phyloP scores from a whole-genome alignment of 53 echinoderm and acorn worm species.

The Apostichopus leukothele region DNA sequence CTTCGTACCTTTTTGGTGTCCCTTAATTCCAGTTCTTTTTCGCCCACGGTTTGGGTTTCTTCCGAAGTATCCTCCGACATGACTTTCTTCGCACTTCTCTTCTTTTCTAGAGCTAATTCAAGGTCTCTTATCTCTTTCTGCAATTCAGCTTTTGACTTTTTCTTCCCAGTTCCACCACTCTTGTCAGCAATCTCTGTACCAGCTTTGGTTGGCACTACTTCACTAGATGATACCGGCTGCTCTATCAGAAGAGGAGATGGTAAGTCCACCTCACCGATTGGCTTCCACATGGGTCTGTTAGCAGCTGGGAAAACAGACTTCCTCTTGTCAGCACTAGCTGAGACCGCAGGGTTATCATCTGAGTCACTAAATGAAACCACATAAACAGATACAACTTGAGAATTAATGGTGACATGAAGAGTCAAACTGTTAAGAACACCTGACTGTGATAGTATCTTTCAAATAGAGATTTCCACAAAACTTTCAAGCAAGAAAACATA shows the following conservation, averaged over 20 bases:
- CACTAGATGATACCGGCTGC: not conserved
- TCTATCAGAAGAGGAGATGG: conserved; percentile 31
- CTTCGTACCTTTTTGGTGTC: conserved; percentile 7
- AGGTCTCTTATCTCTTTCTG: conserved; percentile 44
- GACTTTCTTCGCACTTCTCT: conserved; percentile 34
- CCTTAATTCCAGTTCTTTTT: not conserved
- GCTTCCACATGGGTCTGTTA: conserved; percentile 40
- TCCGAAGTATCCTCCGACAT: conserved; percentile 4
- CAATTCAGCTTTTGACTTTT: conserved; percentile 39
- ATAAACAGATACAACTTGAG: not conserved
- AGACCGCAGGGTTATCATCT: not conserved
- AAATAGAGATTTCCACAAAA: no score
- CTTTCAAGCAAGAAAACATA: no score
- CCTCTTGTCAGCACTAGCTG: not conserved
- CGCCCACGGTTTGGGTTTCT: not conserved
- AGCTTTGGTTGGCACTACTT: not conserved
- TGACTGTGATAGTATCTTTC: no score
- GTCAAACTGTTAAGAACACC: no score
- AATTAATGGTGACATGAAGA: no score
- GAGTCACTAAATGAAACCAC: not conserved
- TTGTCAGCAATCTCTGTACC: not conserved
- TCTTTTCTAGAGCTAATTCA: conserved; percentile 28
- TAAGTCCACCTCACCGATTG: conserved; percentile 19
- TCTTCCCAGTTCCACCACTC: not conserved
- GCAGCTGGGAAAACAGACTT: conserved; percentile 36